Base-by-base conservation (phyloP, 2,888 invertebrate genomes). In the Lepidochitona cinerea region DNA sequence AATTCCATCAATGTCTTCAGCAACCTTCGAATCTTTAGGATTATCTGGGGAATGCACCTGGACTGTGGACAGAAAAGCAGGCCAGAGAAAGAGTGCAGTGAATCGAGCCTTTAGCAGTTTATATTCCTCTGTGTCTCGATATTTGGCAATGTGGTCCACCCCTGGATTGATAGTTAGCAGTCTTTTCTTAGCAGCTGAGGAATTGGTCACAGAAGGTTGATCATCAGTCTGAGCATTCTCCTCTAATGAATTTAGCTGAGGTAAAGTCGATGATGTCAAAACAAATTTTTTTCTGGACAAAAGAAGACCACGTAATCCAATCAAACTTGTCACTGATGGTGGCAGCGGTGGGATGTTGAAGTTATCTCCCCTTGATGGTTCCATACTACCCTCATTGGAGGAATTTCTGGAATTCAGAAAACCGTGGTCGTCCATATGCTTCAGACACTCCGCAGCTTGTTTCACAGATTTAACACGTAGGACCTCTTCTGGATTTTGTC, bases 11-110 rank as follows among this genome's bases (percentile, higher is more conserved):
- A n/a, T n/a, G n/a, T n/a, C n/a, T n/a, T n/a, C n/a, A n/a, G n/a
- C n/a, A n/a, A n/a, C n/a, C n/a, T n/a, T n/a, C n/a, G n/a, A n/a
- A n/a, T n/a, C n/a, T n/a, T n/a, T n/a, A n/a, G n/a, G n/a, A n/a
- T n/a, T n/a, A n/a, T n/a, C n/a, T n/a, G n/a, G n/a, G n/a, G n/a
- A n/a, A n/a, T n/a, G n/a, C n/a, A n/a, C n/a, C n/a, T n/a, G n/a
- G n/a, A n/a, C n/a, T n/a, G n/a, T n/a, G n/a, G 66, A 66, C 35
- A 66, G 18, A 18, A 66, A 66, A 4, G 66, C 5, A 3, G 66
- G 66, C 66, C 66, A 66, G 18, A 66, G 1, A 36, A 66, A 66
- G 37, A 66, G 66, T 12, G 66, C 35, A 35, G 35, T 37, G 26
- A 66, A 66, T 6, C 66, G 29, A 14, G 9, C 14, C 35, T 37